Evolutionary conservation across 2,888 invertebrate species (phyloP).

Genomic region (Acrocyrtus sp.): DNA sequence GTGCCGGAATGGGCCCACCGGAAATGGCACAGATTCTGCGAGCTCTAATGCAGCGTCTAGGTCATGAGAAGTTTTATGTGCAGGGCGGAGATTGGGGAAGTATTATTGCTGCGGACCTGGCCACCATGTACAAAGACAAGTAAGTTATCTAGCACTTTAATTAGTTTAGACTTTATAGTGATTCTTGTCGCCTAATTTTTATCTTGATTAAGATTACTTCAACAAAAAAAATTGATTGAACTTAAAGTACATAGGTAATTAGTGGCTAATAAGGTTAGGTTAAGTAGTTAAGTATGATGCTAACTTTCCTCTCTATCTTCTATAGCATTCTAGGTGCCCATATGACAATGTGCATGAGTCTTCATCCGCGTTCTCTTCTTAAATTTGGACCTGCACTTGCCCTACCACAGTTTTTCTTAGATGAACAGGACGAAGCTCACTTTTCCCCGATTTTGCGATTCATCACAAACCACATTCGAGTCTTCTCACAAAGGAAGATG

Average conservation of each 20-base stretch:
- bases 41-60: conserved; percentile 68
- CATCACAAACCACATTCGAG: conserved; percentile 65
- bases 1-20: conserved; percentile 65
- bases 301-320: conserved; percentile 36
- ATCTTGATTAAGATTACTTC: background rate
- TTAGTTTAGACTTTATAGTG: background rate
- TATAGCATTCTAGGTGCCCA: conserved; percentile 72
- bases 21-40: conserved; percentile 63
- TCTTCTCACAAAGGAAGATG: conserved; percentile 71
- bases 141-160: too few relatives aligned
- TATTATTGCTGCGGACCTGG: conserved; percentile 66
- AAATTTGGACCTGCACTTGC: conserved; percentile 63
- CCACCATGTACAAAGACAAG: conserved; percentile 65
- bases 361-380: conserved; percentile 64
- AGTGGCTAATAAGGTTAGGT: background rate
- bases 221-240: too few relatives aligned
- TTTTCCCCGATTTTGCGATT: conserved; percentile 55
- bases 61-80: conserved; percentile 66
- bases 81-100: conserved; percentile 71
- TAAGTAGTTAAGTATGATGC: background rate
- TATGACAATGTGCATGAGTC: conserved; percentile 72
- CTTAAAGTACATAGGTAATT: too few relatives aligned
- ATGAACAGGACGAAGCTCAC: conserved; percentile 63
- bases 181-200: background rate
- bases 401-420: conserved; percentile 63